Evolutionary conservation across 2,113 vertebrate genomes (phyloP), one percentile per base, ranked within the genome.

Genomic region (Myrmophylax atrothorax): DNA sequence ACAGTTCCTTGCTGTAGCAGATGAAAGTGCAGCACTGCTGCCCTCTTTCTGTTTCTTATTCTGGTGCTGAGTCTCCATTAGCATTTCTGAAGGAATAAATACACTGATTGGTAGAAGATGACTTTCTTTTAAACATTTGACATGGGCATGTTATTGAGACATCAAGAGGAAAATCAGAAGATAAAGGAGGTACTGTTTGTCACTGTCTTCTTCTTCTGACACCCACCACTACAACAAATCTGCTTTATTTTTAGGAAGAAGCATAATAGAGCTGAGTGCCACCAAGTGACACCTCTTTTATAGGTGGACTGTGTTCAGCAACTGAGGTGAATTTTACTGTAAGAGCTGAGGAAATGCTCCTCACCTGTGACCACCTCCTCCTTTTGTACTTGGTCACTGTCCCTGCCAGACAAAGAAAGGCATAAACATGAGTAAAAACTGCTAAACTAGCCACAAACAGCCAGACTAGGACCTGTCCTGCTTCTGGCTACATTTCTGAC

Each of bases 201-300:
- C 84, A 82, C 66, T 73, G 63, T 87, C 77, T 94, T 66, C 3
- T 1, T 95, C 66, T 93, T 87, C 89, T 87, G 91, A 93, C 81
- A 3, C 81, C 77, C 62, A 91, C 77, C 55, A 53, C 62, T 60
- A 37, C n/a, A 64, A 87, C 56, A 82, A 53, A 64, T 42, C 19
- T 76, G 14, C 46, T 94, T 91, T 97, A 93, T 96, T 96, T 97
- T 96, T 95, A 95, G 91, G 75, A 89, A 69, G n/a, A 96, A 63
- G 12, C 23, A 10, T 76, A 79, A 93, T n/a, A 77, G 53, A 79
- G 6, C 28, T 72, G 52, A 38, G 37, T 95, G 42, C 55, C 55
- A 88, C 12, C 26, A 86, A 62, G 42, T 77, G 44, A 89, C 37
- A 33, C 56, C 44, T 35, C 44, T 82, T 89, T 68, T 12, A 62